These are phyloP conservation scores for Melieria picta DNA, from an alignment of 2,888 invertebrate genomes.

Conservation along the genomic window DNA sequence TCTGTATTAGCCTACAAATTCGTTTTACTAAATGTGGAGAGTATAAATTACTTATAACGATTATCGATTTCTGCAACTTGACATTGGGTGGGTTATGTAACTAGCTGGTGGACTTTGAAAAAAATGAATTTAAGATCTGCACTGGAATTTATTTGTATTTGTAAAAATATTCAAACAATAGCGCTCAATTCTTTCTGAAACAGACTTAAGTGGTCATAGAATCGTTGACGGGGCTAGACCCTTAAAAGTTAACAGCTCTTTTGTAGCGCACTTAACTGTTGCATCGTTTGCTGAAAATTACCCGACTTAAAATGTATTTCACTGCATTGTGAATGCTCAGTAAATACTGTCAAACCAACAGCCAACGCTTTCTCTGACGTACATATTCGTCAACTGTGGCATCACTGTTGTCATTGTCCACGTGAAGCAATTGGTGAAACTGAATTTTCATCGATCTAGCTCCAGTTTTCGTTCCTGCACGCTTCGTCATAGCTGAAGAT, in stretches of 20 bases:
- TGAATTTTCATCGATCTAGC: constrained; percentile 12
- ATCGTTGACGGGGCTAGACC: too few species aligned
- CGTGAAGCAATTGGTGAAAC: constrained; percentile 27
- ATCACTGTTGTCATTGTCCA: constrained; percentile 19
- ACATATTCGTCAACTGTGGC: constrained; percentile 4
- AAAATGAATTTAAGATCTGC: neutral
- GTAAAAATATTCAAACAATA: neutral
- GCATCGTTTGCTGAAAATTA: too few species aligned
- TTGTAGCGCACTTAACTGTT: too few species aligned
- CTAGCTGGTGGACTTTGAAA: too few species aligned
- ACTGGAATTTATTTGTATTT: neutral
- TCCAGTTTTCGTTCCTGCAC: constrained; percentile 1
- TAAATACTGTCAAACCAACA: neutral
- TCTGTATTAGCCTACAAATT: neutral
- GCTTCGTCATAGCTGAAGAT: neutral
- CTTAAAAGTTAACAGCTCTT: too few species aligned
- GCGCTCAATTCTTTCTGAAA: too few species aligned
- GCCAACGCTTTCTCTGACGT: too few species aligned
- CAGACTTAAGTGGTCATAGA: too few species aligned
- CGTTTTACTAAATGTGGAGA: constrained; percentile 8
- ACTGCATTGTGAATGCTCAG: neutral
- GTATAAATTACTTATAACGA: neutral
- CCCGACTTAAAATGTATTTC: too few species aligned
- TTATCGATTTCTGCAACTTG: neutral
- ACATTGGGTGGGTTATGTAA: too few species aligned